Percentiles rank a stretch among this genome's conserved stretches.
Evolutionary conservation across 2,888 invertebrate genomes (phyloP).

Genomic region (Drosophila cracens): DNA sequence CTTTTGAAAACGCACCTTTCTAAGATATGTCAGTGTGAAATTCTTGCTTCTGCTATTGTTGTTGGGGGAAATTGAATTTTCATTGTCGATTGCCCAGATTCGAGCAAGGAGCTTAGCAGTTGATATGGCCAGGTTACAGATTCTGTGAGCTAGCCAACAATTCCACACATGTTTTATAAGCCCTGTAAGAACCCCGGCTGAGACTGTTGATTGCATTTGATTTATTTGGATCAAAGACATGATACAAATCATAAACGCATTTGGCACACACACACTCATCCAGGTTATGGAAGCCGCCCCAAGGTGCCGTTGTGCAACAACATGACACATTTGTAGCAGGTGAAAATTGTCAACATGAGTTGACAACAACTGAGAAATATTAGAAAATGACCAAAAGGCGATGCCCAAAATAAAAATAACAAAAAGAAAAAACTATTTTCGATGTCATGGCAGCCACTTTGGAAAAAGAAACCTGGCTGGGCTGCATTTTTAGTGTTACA

Average conservation of each 20-base stretch:
- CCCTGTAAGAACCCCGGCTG: slow-evolving; percentile 44
- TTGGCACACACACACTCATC: slow-evolving; percentile 31
- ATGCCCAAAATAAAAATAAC: slow-evolving; percentile 11
- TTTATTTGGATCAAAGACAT: slow-evolving; percentile 76
- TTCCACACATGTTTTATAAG: slow-evolving; percentile 50
- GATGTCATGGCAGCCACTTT: slow-evolving; percentile 57
- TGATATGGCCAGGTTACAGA: slow-evolving; percentile 18
- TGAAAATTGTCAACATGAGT: slow-evolving; percentile 81
- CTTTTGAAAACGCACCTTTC: neutral
- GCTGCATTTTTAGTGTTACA: slow-evolving; percentile 65
- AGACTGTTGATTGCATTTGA: slow-evolving; percentile 77
- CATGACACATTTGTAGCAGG: slow-evolving; percentile 70
- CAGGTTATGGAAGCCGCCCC: neutral
- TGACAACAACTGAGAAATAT: slow-evolving; percentile 67
- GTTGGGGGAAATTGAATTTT: slow-evolving; percentile 66
- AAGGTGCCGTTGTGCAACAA: slow-evolving; percentile 9
- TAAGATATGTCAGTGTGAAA: slow-evolving; percentile 12
- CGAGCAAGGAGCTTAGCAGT: slow-evolving; percentile 39
- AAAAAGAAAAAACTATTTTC: slow-evolving; percentile 68
- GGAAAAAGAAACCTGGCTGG: slow-evolving; percentile 5
- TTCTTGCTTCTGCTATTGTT: slow-evolving; percentile 47
- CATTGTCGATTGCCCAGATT: slow-evolving; percentile 47
- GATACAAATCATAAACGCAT: slow-evolving; percentile 79
- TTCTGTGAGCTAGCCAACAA: slow-evolving; percentile 10
- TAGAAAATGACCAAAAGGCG: slow-evolving; percentile 69